phyloP scores from a whole-genome alignment of 2,113 vertebrate genomes.

The Anser cygnoides region DNA sequence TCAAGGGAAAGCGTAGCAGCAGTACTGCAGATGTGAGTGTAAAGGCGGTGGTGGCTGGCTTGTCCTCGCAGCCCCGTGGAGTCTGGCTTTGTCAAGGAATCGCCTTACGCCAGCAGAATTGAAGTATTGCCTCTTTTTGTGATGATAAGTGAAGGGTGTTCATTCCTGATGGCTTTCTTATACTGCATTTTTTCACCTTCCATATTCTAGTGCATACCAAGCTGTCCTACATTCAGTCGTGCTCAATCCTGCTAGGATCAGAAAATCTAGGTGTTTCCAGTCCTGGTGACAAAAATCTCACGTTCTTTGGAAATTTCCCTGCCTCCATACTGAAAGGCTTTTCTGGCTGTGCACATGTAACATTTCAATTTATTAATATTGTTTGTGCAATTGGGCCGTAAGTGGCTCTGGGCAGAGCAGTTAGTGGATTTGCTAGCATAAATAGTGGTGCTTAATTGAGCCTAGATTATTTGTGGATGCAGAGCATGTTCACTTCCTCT shows the following conservation, averaged over 20 bases:
- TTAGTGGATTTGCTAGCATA: slow-evolving; percentile 55
- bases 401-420: slow-evolving; percentile 42
- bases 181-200: background rate
- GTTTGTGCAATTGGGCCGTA: slow-evolving; percentile 16
- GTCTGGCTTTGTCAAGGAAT: background rate
- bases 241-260: background rate
- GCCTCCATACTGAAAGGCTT: background rate
- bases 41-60: background rate
- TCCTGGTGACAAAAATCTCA: background rate
- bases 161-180: background rate
- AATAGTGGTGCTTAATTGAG: slow-evolving; percentile 27
- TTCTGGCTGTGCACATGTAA: background rate
- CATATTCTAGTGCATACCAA: background rate
- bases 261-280: background rate
- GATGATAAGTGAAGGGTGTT: background rate
- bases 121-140: background rate
- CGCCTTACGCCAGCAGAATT: background rate
- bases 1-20: background rate
- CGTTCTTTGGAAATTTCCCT: background rate
- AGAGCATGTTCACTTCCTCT: background rate
- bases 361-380: slow-evolving; percentile 41
- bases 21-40: background rate
- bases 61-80: background rate
- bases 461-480: background rate
- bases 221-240: background rate